Evolutionary conservation across 2,888 invertebrate species (phyloP).

Genomic region (Drosophila peninsularis): DNA sequence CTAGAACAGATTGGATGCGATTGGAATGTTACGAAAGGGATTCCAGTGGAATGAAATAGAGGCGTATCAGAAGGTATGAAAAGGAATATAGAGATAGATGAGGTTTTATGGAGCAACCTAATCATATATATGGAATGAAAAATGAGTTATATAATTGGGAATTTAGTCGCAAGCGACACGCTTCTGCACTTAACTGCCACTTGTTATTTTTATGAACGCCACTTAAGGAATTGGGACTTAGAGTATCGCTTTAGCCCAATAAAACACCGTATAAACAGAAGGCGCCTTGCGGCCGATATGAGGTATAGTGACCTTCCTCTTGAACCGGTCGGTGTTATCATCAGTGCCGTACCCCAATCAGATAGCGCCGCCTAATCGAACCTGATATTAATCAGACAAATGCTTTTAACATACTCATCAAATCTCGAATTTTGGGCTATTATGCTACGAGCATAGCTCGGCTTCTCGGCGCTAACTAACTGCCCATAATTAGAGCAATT

Average conservation of each 20-base stretch:
- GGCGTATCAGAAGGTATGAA: no score
- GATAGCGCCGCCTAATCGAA: slow-evolving; percentile 5
- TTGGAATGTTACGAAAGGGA: no score
- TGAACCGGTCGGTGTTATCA: slow-evolving; percentile 33
- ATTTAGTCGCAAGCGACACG: background rate
- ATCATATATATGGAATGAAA: background rate
- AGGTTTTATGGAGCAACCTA: background rate
- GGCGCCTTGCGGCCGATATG: slow-evolving; percentile 13
- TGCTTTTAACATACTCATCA: slow-evolving; percentile 24
- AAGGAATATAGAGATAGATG: no score
- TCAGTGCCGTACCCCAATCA: slow-evolving; percentile 15
- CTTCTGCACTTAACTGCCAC: background rate
- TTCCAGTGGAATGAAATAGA: no score
- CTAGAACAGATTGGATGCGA: no score
- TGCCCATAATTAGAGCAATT: slow-evolving; percentile 56
- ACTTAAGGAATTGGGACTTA: background rate
- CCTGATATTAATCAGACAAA: slow-evolving; percentile 23
- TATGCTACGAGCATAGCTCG: slow-evolving; percentile 41
- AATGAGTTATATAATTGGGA: background rate
- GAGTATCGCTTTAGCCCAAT: slow-evolving; percentile 9
- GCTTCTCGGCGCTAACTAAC: slow-evolving; percentile 38
- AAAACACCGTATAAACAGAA: background rate
- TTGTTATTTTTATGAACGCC: slow-evolving; percentile 6
- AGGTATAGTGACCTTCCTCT: slow-evolving; percentile 14
- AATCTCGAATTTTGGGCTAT: slow-evolving; percentile 39